Base-by-base conservation (phyloP, 2,797 vertebrate species). In the Dendrocincla fuliginosa region DNA sequence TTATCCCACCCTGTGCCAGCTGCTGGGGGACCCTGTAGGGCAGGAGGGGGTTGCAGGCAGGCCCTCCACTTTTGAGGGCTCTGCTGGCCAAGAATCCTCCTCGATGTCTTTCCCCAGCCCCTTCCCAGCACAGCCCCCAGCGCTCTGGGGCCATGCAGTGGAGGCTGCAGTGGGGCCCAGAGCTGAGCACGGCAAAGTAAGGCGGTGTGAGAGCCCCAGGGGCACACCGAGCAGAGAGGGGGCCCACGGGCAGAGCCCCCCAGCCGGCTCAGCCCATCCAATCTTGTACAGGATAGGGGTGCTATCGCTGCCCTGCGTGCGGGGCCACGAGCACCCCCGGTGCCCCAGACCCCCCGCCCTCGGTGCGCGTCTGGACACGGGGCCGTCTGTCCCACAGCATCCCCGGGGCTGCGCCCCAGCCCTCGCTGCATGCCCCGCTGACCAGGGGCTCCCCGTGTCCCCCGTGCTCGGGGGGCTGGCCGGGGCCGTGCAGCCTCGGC, bases 141-240 rank as follows among this genome's bases (percentile, higher is more conserved):
- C 39, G 18, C 44, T 19, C 15, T 0, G 3, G 23, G n/a, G 16
- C 37, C 47, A 7, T 0, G 7, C 4, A 1, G 67, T 63, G 50
- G 44, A 5, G 47, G 28, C 39, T 33, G 37, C 39, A 17, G 37
- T 0, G 17, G 16, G 57, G 61, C 24, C 49, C 4, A 9, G 18
- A 50, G 33, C 11, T 0, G 0, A n/a, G 46, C 41, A 11, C 8
- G 1, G 57, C 49, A 25, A 3, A 11, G 47, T 6, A 3, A 44
- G 16, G 37, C 69, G 47, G 49, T 41, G 33, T 15, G 24, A n/a
- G 39, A 52, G 16, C 13, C 35, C 27, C 15, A 2, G 37, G 33
- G 50, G 24, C 39, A n/a, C 4, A 4, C 52, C 3, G 46, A 17
- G 79, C 67, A n/a, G 16, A 16, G 16, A 60, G 47, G 55, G 57